Percentiles rank a stretch among this genome's conserved stretches.
phyloP scores from a whole-genome alignment of 1,140 invertebrate species.

The Aphidius gifuensis region DNA sequence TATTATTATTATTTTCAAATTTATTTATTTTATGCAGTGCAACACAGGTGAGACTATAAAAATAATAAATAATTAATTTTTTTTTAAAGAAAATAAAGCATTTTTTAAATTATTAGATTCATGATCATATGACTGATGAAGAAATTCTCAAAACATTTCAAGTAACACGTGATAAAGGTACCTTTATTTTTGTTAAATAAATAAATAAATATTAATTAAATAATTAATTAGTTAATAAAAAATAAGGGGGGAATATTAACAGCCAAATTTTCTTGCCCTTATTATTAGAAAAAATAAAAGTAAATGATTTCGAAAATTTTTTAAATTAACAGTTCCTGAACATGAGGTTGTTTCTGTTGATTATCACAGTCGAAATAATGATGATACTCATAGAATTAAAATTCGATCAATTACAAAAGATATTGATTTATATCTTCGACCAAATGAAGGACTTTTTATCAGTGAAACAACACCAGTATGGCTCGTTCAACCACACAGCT shows the following conservation, averaged over 20 bases:
- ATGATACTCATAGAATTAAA: slow-evolving; percentile 23
- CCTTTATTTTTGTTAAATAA: not conserved
- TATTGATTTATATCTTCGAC: slow-evolving; percentile 35
- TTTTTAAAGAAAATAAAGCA: no score
- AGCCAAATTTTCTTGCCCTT: no score
- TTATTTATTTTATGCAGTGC: not conserved
- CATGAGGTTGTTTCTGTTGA: slow-evolving; percentile 36
- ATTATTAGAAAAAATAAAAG: no score
- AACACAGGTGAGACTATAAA: no score
- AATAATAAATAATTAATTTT: no score
- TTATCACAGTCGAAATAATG: slow-evolving; percentile 11
- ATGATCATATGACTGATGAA: slow-evolving; percentile 22
- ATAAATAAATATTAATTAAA: no score
- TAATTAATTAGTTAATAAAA: slow-evolving; percentile 1
- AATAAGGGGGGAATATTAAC: not conserved
- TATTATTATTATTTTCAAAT: slow-evolving; percentile 4
- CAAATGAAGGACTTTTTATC: slow-evolving; percentile 37
- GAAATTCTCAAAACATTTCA: slow-evolving; percentile 22
- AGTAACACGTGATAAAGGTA: slow-evolving; percentile 20
- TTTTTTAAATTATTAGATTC: slow-evolving; percentile 20
- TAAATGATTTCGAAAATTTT: no score
- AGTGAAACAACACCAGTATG: slow-evolving; percentile 36
- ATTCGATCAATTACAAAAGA: slow-evolving; percentile 30
- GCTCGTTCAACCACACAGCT: slow-evolving; percentile 27
- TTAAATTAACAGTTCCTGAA: slow-evolving; percentile 32